phyloP scores from a whole-genome alignment of 2,888 invertebrate genomes.

The Philaethria dido region DNA sequence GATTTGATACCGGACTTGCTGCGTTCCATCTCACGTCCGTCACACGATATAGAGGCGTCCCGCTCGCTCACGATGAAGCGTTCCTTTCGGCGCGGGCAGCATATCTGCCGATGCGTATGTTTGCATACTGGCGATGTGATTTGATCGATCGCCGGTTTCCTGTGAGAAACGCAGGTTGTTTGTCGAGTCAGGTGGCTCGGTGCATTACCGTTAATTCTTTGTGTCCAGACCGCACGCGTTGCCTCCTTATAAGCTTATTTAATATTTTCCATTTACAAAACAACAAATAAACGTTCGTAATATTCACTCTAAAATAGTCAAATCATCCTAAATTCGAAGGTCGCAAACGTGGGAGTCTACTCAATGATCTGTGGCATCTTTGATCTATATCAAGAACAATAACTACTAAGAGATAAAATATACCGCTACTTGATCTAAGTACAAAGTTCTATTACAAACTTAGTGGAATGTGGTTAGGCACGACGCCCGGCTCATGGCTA shows the following conservation, averaged over 20 bases:
- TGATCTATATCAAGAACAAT: slow-evolving; percentile 21
- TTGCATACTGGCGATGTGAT: slow-evolving; percentile 75
- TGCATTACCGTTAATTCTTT: slow-evolving; percentile 68
- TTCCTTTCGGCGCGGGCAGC: slow-evolving; percentile 58
- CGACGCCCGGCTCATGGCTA: slow-evolving; percentile 55
- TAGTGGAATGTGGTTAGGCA: slow-evolving; percentile 62
- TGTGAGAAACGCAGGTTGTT: slow-evolving; percentile 77
- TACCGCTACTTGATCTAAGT: slow-evolving; percentile 47
- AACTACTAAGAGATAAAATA: slow-evolving; percentile 46
- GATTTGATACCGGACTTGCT: slow-evolving; percentile 70
- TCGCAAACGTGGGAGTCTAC: background rate
- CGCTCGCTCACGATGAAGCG: slow-evolving; percentile 55
- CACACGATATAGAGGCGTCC: slow-evolving; percentile 58
- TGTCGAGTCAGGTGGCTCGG: slow-evolving; percentile 70
- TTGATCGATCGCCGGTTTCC: slow-evolving; percentile 76
- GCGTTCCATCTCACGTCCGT: slow-evolving; percentile 63
- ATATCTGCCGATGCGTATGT: slow-evolving; percentile 68
- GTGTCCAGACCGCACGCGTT: slow-evolving; percentile 60
- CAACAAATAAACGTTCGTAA: background rate
- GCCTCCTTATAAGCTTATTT: slow-evolving; percentile 33
- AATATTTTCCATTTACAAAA: slow-evolving; percentile 7
- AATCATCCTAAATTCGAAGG: background rate
- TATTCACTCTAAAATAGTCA: background rate
- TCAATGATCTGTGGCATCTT: background rate
- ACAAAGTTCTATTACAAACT: slow-evolving; percentile 55